A percentile compares a stretch with the other conserved stretches of the same genome.
These are phyloP conservation scores for Matsumurasca onukii DNA, from an alignment of 1,140 invertebrate genomes.

Conservation along the genomic window DNA sequence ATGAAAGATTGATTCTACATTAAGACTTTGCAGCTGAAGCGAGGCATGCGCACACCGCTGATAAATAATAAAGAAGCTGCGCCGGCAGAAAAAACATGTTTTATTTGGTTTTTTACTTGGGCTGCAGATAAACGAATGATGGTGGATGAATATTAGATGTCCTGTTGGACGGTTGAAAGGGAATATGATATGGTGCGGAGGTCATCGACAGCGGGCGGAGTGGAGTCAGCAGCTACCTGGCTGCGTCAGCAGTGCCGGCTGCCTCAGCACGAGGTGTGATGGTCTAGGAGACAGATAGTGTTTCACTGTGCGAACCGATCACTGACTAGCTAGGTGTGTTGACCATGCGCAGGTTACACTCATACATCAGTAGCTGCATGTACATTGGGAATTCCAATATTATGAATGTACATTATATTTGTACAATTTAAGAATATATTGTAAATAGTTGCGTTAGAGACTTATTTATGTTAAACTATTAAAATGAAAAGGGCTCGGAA, in stretches of 20 bases:
- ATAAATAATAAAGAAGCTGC: not conserved
- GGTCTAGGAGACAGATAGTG: too few relatives aligned
- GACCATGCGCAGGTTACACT: too few relatives aligned
- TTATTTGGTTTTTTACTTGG: conserved; percentile 1
- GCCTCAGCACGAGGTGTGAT: too few relatives aligned
- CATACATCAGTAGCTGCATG: too few relatives aligned
- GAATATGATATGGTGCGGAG: not conserved
- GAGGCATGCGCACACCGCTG: not conserved
- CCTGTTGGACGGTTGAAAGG: not conserved
- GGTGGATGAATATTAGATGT: not conserved
- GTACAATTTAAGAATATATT: too few relatives aligned
- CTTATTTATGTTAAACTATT: too few relatives aligned
- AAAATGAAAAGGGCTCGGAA: too few relatives aligned
- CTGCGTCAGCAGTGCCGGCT: not conserved
- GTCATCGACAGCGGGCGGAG: not conserved
- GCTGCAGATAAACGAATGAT: not conserved
- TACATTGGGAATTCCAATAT: too few relatives aligned
- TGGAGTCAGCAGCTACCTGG: not conserved
- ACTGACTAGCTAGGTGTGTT: too few relatives aligned
- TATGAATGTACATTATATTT: too few relatives aligned
- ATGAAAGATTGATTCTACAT: not conserved
- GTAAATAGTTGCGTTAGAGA: too few relatives aligned
- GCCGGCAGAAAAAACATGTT: not conserved
- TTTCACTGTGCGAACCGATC: too few relatives aligned
- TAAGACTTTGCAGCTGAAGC: not conserved